Evolutionary conservation across 30 jellyfish, hydroid and myxozoan species (phyloP), one percentile per base, ranked within the genome.

Genomic region (Euphysa ruthae): DNA sequence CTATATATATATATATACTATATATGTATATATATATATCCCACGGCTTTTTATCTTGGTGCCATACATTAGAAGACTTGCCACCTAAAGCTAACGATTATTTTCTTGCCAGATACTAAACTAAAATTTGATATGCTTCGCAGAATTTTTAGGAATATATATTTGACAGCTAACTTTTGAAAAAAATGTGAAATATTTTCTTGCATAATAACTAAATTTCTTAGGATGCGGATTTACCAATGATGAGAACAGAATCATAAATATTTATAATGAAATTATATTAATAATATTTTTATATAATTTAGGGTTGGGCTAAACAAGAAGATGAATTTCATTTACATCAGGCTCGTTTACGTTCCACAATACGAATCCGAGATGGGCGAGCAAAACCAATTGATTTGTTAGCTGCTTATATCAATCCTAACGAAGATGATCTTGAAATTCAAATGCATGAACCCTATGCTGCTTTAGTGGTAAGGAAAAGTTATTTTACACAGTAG

Each of bases 371-470:
- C 78, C 70, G 83, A 27, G 95, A 90, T 82, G 98, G 95, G 22
- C 82, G 98, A 50, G 98, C 98, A 30, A 90, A 90, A 64, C 98
- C 98, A 19, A 90, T 90, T 28, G 98, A 90, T 58, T 43, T 90
- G 38, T 69, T 90, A 42, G 98, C 98, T 10, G 98, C 92, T 15
- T 90, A 90, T 75, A 92, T 90, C 3, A 90, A 90, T 43, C 98
- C 98, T 6, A 81, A 70, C 19, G 94, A 81, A 38, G 98, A 90
- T 13, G 95, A 90, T 25, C 61, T 90, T 23, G 98, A 90, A 34
- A 73, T 90, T 16, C 98, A 90, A 71, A 76, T 90, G 93, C 94
- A 90, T 65, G 98, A 90, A 65, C 98, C 98, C 42, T 79, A 81
- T 61, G 75, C 94, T 61, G 95, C 93, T 0, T 71, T 90, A 1